phyloP scores from a whole-genome alignment of 30 jellyfish, hydroid and myxozoan species.

The Aurelia sp. region DNA sequence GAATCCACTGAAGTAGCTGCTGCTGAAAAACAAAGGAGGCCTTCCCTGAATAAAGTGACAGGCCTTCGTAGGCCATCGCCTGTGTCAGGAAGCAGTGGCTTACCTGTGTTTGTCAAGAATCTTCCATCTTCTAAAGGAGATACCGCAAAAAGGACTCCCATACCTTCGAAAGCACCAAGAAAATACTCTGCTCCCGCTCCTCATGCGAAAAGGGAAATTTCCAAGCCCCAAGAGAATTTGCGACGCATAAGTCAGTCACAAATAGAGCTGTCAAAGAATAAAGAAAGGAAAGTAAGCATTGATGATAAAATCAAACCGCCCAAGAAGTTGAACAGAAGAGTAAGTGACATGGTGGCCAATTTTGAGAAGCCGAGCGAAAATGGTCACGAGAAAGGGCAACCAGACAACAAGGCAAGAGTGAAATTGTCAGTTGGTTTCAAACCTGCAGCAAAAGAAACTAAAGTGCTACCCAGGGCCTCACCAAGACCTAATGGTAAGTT shows the following conservation, averaged over 20 bases:
- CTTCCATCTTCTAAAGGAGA: neutral
- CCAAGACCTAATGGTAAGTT: constrained; percentile 30
- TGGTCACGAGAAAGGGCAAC: neutral
- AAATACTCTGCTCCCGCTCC: constrained; percentile 24
- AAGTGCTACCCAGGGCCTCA: neutral
- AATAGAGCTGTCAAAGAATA: neutral
- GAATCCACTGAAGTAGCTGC: too few species aligned
- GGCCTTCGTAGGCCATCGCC: constrained; percentile 4
- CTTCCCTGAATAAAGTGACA: neutral
- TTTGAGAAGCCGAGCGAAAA: constrained; percentile 57
- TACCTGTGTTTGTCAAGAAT: constrained; percentile 9
- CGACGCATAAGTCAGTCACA: constrained; percentile 26
- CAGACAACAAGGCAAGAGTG: neutral
- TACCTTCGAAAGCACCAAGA: constrained; percentile 5
- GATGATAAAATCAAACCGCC: constrained; percentile 54
- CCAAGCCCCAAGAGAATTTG: constrained; percentile 17
- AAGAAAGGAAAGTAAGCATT: neutral
- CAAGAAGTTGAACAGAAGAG: constrained; percentile 51
- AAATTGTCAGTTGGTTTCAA: neutral
- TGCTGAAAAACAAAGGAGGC: neutral
- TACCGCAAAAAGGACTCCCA: neutral
- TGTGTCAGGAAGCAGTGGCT: constrained; percentile 1
- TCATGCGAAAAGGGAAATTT: constrained; percentile 3
- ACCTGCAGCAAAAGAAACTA: neutral
- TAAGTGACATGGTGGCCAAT: constrained; percentile 75